Conservation (phyloP, 1,140 invertebrate genomes). For the Drosophila littoralis region DNA sequence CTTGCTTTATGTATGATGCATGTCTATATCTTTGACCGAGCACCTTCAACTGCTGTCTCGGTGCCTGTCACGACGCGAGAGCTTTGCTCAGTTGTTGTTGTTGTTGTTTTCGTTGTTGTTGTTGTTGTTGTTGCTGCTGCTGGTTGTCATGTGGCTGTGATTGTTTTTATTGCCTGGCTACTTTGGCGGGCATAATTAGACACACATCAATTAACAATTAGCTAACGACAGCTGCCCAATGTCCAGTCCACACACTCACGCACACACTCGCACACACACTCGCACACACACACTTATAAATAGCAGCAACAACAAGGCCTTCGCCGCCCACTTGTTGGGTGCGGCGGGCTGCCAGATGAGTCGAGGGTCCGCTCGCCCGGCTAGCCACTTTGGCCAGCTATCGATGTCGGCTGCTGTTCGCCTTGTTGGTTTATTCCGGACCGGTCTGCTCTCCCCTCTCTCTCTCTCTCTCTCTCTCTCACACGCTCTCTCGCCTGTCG, state of each 20-base stretch:
- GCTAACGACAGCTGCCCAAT: constrained; percentile 69
- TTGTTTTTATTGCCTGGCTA: constrained; percentile 76
- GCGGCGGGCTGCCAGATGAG: neutral
- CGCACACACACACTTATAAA: constrained; percentile 60
- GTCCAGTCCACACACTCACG: constrained; percentile 19
- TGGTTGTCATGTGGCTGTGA: constrained; percentile 33
- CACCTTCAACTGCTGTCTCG: neutral
- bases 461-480: neutral
- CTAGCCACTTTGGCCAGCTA: constrained; percentile 74
- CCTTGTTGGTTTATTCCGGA: neutral
- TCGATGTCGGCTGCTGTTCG: constrained; percentile 48
- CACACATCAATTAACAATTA: constrained; percentile 81
- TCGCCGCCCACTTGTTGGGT: constrained; percentile 28
- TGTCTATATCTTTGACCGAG: no score
- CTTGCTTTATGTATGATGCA: no score
- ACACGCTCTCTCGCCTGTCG: neutral
- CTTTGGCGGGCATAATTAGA: constrained; percentile 77
- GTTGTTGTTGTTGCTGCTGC: constrained; percentile 7
- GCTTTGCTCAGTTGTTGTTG: constrained; percentile 17
- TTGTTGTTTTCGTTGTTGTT: neutral
- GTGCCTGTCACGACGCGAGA: constrained; percentile 1
- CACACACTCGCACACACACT: constrained; percentile 20
- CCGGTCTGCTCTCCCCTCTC: neutral
- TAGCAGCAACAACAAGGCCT: constrained; percentile 55
- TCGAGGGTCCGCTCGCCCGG: constrained; percentile 15